phyloP scores from a whole-genome alignment of 2,888 invertebrate species.

The Harmothoe impar region DNA sequence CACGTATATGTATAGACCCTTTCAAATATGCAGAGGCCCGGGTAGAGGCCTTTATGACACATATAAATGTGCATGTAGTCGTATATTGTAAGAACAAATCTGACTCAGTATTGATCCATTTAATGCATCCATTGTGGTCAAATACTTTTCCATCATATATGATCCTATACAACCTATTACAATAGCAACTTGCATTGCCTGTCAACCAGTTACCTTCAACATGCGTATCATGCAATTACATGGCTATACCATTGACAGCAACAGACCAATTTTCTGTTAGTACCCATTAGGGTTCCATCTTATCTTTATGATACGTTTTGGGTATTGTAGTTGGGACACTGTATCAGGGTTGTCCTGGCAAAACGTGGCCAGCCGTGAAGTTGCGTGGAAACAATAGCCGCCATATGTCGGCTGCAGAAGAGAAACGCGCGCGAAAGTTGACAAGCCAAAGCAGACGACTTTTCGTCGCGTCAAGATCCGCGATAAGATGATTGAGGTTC shows the following conservation, averaged over 20 bases:
- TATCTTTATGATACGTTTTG: background rate
- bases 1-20: no score
- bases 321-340: background rate
- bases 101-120: no score
- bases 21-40: no score
- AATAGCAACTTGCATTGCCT: no score
- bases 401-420: background rate
- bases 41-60: no score
- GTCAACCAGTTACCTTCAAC: no score
- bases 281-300: background rate
- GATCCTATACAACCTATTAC: no score
- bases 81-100: no score
- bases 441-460: constrained; percentile 18
- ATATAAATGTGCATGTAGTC: no score
- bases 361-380: background rate
- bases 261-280: background rate
- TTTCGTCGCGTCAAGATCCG: background rate
- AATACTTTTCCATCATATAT: no score
- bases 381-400: constrained; percentile 3
- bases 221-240: no score
- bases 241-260: background rate
- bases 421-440: background rate
- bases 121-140: no score
- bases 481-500: constrained; percentile 35
- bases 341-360: background rate